Base-by-base conservation (phyloP, 2,888 invertebrate species). In the Aleiodes alternator region DNA sequence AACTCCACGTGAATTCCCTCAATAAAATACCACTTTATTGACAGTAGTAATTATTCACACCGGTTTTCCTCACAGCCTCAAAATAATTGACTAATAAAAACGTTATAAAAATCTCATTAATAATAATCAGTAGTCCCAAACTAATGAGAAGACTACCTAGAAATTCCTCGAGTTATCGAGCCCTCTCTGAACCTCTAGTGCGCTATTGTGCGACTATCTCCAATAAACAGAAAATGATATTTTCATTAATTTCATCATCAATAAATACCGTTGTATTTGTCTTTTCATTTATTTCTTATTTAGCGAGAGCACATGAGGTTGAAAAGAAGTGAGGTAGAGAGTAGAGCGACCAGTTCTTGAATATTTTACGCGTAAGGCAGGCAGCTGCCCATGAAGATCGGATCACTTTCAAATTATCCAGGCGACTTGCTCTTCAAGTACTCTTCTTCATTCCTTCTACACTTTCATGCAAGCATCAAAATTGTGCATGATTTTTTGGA, bases 381-480 rank as follows among this genome's bases (percentile, higher is more conserved):
- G 87, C 87, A 87, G 87, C 87, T 87, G 87, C 85, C 85, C 76
- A 80, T 80, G 82, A 83, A 86, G 86, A 86, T 87, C 85, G 87
- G 87, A 89, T 89, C 87, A 87, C 87, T 89, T 89, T 89, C 89
- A 88, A 88, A 88, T 89, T 88, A 88, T 89, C 86, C 87, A 85
- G 87, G 85, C 84, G 87, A 88, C 85, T 88, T 87, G 87, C 82
- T 43, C 82, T 85, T 85, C 83, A 85, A 85, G 61, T 75, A 74
- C 69, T 75, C 77, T 66, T 79, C 70, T 68, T 72, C 72, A 75
- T 66, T 69, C 59, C 66, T 73, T 73, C 69, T 66, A 73, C 69
- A 64, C 75, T 64, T 59, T 55, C 72, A 64, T 64, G 55, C 64
- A 72, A 64, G 59, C 12, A 61, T 38, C 23, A 66, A 55, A 59